Conservation (phyloP, 2,797 vertebrate genomes). For the Cygnus olor region DNA sequence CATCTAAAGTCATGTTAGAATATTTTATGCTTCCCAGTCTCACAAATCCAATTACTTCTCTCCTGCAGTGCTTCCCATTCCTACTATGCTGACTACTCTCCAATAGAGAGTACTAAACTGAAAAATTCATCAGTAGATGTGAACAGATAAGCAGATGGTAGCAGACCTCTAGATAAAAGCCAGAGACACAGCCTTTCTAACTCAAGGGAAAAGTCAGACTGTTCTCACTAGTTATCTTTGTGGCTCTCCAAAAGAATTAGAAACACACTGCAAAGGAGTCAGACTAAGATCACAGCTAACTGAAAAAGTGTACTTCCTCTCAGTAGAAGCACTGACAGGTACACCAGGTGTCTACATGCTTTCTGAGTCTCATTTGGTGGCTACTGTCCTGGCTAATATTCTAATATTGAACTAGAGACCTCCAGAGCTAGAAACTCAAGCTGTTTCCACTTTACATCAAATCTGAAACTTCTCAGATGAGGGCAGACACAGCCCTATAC, state of each 20-base stretch:
- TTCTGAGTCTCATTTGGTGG: not conserved
- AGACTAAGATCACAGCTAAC: not conserved
- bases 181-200: conserved; percentile 1
- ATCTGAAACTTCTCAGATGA: not conserved
- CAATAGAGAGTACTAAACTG: not conserved
- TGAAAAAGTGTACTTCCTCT: not conserved
- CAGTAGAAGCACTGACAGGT: not conserved
- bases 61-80: not conserved
- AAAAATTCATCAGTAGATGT: not conserved
- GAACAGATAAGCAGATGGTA: conserved; percentile 35
- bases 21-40: not conserved
- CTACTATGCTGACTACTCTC: not conserved
- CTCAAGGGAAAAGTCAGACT: conserved; percentile 10
- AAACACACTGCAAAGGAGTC: not conserved
- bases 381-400: not conserved
- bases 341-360: fast-evolving
- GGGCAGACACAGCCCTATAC: not conserved
- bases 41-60: not conserved
- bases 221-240: conserved; percentile 23
- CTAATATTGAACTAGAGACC: not conserved
- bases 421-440: not conserved
- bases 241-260: not conserved
- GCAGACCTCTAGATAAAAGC: conserved; percentile 21
- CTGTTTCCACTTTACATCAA: not conserved
- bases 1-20: not conserved